Conservation (phyloP, 2,113 vertebrate genomes). For the Forbesichthys papilliferus region DNA sequence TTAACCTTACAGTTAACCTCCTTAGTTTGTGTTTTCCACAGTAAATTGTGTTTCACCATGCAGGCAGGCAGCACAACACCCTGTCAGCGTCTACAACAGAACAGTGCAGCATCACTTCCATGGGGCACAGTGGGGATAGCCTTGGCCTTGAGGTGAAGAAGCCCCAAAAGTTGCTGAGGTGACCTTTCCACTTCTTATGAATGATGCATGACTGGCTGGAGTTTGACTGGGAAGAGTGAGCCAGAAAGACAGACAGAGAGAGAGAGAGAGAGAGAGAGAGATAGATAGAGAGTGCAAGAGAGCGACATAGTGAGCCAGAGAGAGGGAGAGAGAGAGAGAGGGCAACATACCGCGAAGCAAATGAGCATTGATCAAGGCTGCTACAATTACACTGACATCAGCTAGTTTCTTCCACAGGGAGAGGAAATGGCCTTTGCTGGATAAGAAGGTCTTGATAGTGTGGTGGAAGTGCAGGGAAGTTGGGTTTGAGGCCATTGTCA, state of each 20-base stretch:
- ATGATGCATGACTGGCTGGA: constrained; percentile 68
- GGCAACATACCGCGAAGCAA: constrained; percentile 37
- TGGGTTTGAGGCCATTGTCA: not conserved
- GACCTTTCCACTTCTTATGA: constrained; percentile 58
- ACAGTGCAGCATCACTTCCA: constrained; percentile 43
- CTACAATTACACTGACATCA: constrained; percentile 71
- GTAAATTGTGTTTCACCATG: constrained; percentile 17
- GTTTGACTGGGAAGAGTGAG: constrained; percentile 25
- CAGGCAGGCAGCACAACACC: constrained; percentile 36
- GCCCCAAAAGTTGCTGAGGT: constrained; percentile 55
- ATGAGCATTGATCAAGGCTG: constrained; percentile 68
- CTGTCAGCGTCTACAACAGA: constrained; percentile 34
- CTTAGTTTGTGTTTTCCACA: constrained; percentile 2
- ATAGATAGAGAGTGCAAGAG: constrained; percentile 19
- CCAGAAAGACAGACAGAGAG: constrained; percentile 4
- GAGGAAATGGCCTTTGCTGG: constrained; percentile 32
- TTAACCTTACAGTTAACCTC: not conserved
- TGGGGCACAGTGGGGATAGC: constrained; percentile 42
- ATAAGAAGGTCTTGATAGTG: constrained; percentile 33
- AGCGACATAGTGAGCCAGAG: constrained; percentile 24
- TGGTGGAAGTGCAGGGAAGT: not conserved
- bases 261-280: not conserved
- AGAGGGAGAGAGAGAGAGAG: too few relatives aligned
- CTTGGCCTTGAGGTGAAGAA: constrained; percentile 55
- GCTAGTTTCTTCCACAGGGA: constrained; percentile 54